Percentiles rank a stretch among this genome's conserved stretches.
phyloP scores from a whole-genome alignment of 2,113 vertebrate genomes.

The Procavia capensis region DNA sequence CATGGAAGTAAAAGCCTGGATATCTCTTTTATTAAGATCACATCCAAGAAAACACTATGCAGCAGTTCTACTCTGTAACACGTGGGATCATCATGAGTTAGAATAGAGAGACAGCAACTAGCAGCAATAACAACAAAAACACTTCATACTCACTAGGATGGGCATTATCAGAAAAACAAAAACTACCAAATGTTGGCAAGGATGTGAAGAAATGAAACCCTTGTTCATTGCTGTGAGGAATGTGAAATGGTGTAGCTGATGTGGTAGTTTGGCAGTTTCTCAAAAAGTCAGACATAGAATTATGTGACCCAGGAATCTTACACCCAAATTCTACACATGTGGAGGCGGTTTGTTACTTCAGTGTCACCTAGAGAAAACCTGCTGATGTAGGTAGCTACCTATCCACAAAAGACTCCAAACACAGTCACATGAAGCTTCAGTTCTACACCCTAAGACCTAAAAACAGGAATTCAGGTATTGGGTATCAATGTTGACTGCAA shows the following conservation, averaged over 20 bases:
- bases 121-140: background rate
- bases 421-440: no score
- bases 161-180: background rate
- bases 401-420: no score
- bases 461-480: background rate
- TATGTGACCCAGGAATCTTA: background rate
- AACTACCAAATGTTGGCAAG: background rate
- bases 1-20: background rate
- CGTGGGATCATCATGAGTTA: background rate
- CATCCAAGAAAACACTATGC: background rate
- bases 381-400: no score
- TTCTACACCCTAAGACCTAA: background rate
- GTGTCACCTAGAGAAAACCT: no score
- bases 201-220: background rate
- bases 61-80: background rate
- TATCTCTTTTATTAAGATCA: background rate
- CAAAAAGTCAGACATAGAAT: background rate
- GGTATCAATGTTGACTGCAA: background rate
- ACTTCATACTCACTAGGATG: background rate
- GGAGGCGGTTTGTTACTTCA: no score
- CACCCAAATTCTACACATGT: no score
- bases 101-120: background rate
- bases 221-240: background rate
- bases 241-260: background rate
- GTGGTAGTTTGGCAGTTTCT: background rate